Evolutionary conservation across 2,113 vertebrate species (phyloP), one percentile per base, ranked within the genome.

Genomic region (Recurvirostra avosetta): DNA sequence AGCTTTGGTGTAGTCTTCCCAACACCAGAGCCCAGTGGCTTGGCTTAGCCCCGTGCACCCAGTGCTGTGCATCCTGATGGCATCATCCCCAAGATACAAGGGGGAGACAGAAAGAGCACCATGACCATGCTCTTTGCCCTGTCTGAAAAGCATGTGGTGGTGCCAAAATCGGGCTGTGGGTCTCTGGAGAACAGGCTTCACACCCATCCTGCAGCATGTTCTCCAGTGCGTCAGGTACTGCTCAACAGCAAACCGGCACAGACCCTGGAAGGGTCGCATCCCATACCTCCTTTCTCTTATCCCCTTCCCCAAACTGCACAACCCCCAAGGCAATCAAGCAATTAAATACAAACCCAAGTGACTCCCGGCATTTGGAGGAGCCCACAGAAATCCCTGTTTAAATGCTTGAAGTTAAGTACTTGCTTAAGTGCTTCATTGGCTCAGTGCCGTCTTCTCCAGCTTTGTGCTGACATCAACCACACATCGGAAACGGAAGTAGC

Each of bases 171-270:
- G 58, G 26, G 16, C 56, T 63, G 22, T 4, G 4, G 7, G 12
- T 45, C 53, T 74, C 58, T n/a, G 23, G 22, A 72, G 41, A 58
- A 11, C 4, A 40, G n/a, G 40, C 6, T 78, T 59, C 4, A 1
- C 14, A 34, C 6, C 36, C 21, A 19, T 15, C 26, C 38, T 66
- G 67, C 27, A 79, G 22, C 7, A 58, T 5, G 3, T 32, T 18
- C 36, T 67, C 17, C 15, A 10, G 8, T 7, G 20, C 11, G 9
- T 15, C 21, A 6, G 14, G 34, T 41, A 76, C 11, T 0, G 0
- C 29, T 59, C 66, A 79, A 67, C 21, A 59, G 7, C 15, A 79
- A 70, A 87, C 11, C 1, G 0, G 1, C 15, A 80, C 0, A 0
- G 16, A 59, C 6, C 25, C 29, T 36, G 27, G 10, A 53, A 66